Conservation (phyloP, 2,797 vertebrate genomes). For the Darevskia nairensis region DNA sequence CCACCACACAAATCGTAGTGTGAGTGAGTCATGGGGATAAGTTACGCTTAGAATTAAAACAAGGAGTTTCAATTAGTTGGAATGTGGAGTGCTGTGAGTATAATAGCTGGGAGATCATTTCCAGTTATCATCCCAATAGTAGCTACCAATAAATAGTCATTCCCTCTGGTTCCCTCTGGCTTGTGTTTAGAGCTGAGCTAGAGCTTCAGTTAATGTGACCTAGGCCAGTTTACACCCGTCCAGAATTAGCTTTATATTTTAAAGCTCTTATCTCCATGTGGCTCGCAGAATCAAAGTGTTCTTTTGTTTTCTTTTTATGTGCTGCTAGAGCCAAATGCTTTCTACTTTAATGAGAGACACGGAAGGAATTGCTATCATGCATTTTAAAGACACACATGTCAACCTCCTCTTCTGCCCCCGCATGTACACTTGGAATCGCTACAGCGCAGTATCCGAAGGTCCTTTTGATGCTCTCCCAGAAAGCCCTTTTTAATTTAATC, state of each 20-base stretch:
- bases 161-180: conserved; percentile 45
- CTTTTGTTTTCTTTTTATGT: conserved; percentile 54
- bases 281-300: conserved; percentile 34
- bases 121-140: background rate
- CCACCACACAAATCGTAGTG: background rate
- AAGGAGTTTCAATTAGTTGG: background rate
- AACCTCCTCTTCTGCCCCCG: conserved; percentile 17
- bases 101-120: too few species aligned
- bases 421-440: conserved; percentile 3
- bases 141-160: background rate
- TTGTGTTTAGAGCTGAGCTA: conserved; percentile 37
- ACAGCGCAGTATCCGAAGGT: conserved; percentile 41
- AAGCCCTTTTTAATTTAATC: conserved; percentile 70
- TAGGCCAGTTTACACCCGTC: conserved; percentile 44
- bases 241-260: conserved; percentile 48
- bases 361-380: conserved; percentile 52
- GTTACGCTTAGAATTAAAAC: background rate
- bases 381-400: conserved; percentile 52
- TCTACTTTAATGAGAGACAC: conserved; percentile 56
- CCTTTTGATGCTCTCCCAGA: conserved; percentile 65
- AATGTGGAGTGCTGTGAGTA: background rate
- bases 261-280: conserved; percentile 55
- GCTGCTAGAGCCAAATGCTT: conserved; percentile 39
- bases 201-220: conserved; percentile 14
- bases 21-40: background rate